These are phyloP conservation scores for Nysson spinosus DNA, from an alignment of 2,888 invertebrate genomes.

Conservation along the genomic window DNA sequence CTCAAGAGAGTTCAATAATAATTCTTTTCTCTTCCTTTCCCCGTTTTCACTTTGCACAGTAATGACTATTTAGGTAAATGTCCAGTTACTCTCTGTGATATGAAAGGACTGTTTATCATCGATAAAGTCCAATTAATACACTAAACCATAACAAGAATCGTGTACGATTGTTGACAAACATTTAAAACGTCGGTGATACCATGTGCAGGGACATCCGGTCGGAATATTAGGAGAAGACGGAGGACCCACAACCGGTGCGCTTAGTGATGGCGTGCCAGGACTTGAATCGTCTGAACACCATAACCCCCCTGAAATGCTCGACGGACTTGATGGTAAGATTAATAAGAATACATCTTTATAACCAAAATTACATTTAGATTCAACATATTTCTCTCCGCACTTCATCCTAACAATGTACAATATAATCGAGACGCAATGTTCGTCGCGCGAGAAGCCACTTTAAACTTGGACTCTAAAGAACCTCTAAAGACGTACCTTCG, in stretches of 20 bases:
- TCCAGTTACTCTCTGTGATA: no score
- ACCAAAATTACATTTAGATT: slow-evolving; percentile 60
- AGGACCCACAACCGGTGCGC: slow-evolving; percentile 69
- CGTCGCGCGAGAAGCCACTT: no score
- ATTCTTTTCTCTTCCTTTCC: no score
- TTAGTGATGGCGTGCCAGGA: slow-evolving; percentile 72
- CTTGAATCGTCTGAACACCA: slow-evolving; percentile 75
- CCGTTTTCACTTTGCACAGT: no score
- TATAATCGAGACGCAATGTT: not conserved
- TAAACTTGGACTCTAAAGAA: no score
- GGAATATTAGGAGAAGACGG: slow-evolving; percentile 73
- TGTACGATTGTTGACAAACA: slow-evolving; percentile 15
- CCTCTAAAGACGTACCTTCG: no score
- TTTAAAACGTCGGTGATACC: slow-evolving; percentile 24
- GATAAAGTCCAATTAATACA: no score
- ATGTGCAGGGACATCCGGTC: slow-evolving; percentile 73
- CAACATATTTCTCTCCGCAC: slow-evolving; percentile 53
- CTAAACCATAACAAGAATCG: no score
- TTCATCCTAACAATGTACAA: not conserved
- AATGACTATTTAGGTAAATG: no score
- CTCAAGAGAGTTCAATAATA: no score
- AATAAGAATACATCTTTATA: slow-evolving; percentile 54
- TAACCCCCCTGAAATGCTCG: slow-evolving; percentile 76
- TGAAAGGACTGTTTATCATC: no score
- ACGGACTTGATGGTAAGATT: slow-evolving; percentile 78